Evolutionary conservation across 2,888 invertebrate species (phyloP), one percentile per base, ranked within the genome.

Genomic region (Lobophora halterata): DNA sequence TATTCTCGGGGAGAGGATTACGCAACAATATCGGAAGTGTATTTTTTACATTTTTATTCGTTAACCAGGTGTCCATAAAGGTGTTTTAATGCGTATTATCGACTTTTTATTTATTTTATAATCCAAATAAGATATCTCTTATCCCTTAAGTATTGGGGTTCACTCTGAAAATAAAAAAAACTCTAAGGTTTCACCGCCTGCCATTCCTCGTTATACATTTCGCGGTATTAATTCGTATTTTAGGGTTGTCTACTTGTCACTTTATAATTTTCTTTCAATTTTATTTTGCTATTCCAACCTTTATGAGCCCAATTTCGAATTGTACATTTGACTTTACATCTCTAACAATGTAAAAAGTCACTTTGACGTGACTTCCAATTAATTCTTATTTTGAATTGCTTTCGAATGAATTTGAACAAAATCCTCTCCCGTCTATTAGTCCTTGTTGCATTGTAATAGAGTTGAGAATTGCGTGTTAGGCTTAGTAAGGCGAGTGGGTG

Each of bases 21-120:
- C 65, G 78, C 72, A 71, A 81, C 80, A 79, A 72, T 81, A 71
- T 80, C 73, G 74, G 71, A 59, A 63, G 62, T 52, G 55, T 66
- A 69, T 74, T 54, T 60, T 60, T 59, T 58, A 59, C 46, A 49
- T 61, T 58, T 61, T 59, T 61, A 58, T 52, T 61, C 54, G 67
- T 74, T 71, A 67, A 61, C 83, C 85, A 83, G 81, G 71, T 76
- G 76, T 65, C 64, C 50, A 46, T 29, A 55, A 56, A 76, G 79
- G 83, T 80, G 86, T 80, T 66, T 59, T 83, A 85, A 86, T 83
- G 55, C 79, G 59, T 68, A 66, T 71, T 79, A 74, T 67, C 64
- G 28, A 27, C 29, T 62, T 65, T 68, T 71, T 71, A 14, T 65
- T 71, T 68, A 71, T 65, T 55, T 34, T 55, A 41, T 76, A 79